Base-by-base conservation (phyloP, 2,797 vertebrate genomes). In the Coendou prehensilis region DNA sequence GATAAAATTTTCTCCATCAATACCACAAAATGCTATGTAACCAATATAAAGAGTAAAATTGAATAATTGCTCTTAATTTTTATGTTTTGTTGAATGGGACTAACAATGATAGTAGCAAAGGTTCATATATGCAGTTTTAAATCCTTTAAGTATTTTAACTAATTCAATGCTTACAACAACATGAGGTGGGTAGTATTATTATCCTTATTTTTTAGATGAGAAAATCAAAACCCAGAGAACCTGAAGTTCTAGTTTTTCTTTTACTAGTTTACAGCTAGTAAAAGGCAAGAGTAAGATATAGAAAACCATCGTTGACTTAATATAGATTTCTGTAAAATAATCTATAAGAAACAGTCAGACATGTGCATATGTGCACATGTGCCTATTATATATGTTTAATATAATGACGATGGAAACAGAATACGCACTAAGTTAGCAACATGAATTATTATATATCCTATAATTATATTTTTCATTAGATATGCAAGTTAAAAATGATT, bases 261-360 rank as follows among this genome's bases (percentile, higher is more conserved):
- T 41, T 41, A 41, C 37, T 41, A 41, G 37, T 41, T 41, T 18
- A 85, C 30, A 82, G 71, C 7, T 92, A 79, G 41, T 61, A 91
- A 92, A 90, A 57, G 20, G 33, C 10, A 87, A 95, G 50, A 47
- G 6, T 30, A 56, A 85, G 37, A 87, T 76, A 80, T 1, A 79
- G 30, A 88, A 84, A 95, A 73, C 10, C 81, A 5, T 92, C 17
- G 80, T 18, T 89, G 63, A 63, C 56, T 54, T 37, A 78, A 78
- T 11, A 52, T 56, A 61, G 47, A 92, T 73, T 90, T 95, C 45
- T 85, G 2, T 69, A 93, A 93, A 93, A 78, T 87, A 90, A 93
- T 59, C 54, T 89, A 50, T 81, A 89, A 63, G 47, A 80, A 88
- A 92, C 81, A 63, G 30, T 45, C 20, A 73, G 9, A 9, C 13